These are phyloP conservation scores for Anas capensis DNA, from an alignment of 2,797 vertebrate species.

Conservation along the genomic window DNA sequence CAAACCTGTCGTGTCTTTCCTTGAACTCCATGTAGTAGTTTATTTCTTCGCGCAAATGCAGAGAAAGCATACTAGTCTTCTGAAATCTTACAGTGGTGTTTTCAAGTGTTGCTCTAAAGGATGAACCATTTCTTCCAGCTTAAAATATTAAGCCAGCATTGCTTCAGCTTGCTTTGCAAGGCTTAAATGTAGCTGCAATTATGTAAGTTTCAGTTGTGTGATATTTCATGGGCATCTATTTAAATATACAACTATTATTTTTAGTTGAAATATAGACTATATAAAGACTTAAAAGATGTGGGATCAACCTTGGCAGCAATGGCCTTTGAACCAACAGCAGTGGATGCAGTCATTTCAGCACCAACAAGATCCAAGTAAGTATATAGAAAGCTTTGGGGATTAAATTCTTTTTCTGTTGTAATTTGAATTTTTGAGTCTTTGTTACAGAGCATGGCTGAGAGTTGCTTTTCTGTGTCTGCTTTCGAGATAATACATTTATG, in stretches of 20 bases:
- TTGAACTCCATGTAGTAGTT: conserved; percentile 7
- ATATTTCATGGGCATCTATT: conserved; percentile 64
- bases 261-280: conserved; percentile 77
- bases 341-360: conserved; percentile 99
- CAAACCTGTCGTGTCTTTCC: neutral
- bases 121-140: conserved; percentile 53
- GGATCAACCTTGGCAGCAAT: conserved; percentile 99
- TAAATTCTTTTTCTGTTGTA: neutral
- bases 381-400: conserved; percentile 45
- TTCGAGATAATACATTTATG: neutral
- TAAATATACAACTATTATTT: conserved; percentile 76
- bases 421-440: conserved; percentile 1
- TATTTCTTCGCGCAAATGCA: neutral
- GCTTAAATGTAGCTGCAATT: conserved; percentile 64
- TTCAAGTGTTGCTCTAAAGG: conserved; percentile 29
- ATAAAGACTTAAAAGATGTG: conserved; percentile 89
- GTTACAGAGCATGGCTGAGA: neutral
- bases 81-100: conserved; percentile 21
- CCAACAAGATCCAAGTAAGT: conserved; percentile 97
- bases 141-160: conserved; percentile 59
- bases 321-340: conserved; percentile 98
- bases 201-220: conserved; percentile 68
- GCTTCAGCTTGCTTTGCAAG: conserved; percentile 69
- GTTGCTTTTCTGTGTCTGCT: neutral
- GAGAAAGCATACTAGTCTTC: conserved; percentile 2